Base-by-base conservation (phyloP, 2,113 vertebrate species). In the Pygoscelis antarcticus region DNA sequence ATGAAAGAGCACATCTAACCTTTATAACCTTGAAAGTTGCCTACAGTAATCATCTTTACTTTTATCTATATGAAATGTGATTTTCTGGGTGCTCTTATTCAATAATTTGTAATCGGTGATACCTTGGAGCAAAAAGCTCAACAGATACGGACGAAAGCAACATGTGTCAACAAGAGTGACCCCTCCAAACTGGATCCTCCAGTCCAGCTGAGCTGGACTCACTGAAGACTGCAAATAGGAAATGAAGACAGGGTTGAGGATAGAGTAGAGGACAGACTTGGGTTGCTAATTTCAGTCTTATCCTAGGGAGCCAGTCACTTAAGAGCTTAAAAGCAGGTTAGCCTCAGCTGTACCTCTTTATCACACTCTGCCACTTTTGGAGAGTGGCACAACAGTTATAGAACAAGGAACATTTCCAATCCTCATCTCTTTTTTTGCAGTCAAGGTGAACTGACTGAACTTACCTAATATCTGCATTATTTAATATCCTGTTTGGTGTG, bases 401-500 rank as follows among this genome's bases (percentile, higher is more conserved):
- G 52, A 17, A 79, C 64, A 93, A 74, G 47, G 27, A 83, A 66
- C 11, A 27, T 29, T 94, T 89, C 38, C 29, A 82, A 4, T 38
- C 11, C 42, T 61, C 14, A 38, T 57, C 42, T 77, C 23, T 69
- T 19, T 23, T 69, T 79, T 46, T 54, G 34, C 60, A 91, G 69
- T 61, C 57, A 79, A 46, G 36, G 5, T 89, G 55, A 94, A 78
- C 17, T 70, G 61, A 72, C 34, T 55, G 57, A 87, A 71, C 11
- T 72, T 46, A 77, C 20, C 22, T 15, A 79, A 18, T 79, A 85
- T 49, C 49, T 89, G 21, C 76, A 66, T 55, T 91, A 72, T 87
- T 94, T 93, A 94, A 95, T 78, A 91, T 71, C n/a, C 74, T 57
- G 42, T 82, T 89, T 93, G 81, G 65, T 70, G 82, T 94, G 80